These are phyloP conservation scores for Gastrophryne carolinensis DNA, from an alignment of 2,797 vertebrate species.

Conservation along the genomic window DNA sequence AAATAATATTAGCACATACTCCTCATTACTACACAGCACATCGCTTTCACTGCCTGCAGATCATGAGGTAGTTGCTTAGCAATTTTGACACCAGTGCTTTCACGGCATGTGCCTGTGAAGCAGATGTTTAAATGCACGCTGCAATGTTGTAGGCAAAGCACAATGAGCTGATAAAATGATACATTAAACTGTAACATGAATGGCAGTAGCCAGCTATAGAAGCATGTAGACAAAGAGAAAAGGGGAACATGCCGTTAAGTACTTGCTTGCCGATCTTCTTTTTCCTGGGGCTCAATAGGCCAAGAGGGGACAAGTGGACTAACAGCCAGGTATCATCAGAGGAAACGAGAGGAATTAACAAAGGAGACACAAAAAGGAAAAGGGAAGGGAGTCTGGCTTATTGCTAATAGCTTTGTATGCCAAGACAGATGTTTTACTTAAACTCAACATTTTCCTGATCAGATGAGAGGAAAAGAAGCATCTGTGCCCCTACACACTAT, in stretches of 20 bases:
- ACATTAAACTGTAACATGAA: constrained; percentile 27
- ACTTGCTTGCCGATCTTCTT: constrained; percentile 98
- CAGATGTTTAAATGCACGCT: constrained; percentile 28
- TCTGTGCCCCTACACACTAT: no score
- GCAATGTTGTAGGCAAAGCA: constrained; percentile 41
- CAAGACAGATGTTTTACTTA: no score
- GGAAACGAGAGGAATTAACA: constrained; percentile 79
- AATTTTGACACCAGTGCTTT: neutral
- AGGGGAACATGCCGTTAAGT: constrained; percentile 88
- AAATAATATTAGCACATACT: constrained; percentile 1
- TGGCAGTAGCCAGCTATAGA: constrained; percentile 34
- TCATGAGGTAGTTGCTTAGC: neutral
- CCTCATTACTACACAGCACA: constrained; percentile 13
- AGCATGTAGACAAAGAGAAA: constrained; percentile 62
- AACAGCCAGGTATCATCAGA: constrained; percentile 77
- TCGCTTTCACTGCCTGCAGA: neutral
- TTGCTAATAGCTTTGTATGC: neutral
- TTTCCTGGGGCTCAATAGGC: constrained; percentile 91
- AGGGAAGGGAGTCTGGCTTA: constrained; percentile 20
- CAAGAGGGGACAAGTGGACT: constrained; percentile 93
- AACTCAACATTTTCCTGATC: no score
- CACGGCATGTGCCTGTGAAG: constrained; percentile 25
- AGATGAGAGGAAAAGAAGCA: no score
- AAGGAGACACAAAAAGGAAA: constrained; percentile 57
- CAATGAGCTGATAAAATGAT: constrained; percentile 43